These are phyloP conservation scores for Cyanoderma ruficeps DNA, from an alignment of 2,113 vertebrate species.

Conservation along the genomic window DNA sequence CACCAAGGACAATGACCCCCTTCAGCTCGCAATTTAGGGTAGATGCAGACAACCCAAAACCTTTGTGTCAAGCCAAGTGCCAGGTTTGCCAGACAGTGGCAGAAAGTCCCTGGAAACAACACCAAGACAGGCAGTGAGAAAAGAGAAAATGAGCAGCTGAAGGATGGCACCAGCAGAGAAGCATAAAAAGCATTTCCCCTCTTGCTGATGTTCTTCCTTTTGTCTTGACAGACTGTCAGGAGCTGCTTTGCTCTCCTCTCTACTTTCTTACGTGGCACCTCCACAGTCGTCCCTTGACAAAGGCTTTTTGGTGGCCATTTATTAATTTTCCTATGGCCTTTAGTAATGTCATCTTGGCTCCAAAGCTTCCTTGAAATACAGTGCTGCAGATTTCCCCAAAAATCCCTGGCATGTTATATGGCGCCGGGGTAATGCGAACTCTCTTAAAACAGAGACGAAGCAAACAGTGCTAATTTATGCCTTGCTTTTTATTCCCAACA, in stretches of 20 bases:
- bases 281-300: background rate
- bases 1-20: background rate
- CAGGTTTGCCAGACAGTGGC: background rate
- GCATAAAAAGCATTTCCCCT: background rate
- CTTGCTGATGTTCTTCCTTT: background rate
- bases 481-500: constrained; percentile 61
- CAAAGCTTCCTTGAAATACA: constrained; percentile 45
- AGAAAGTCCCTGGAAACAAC: background rate
- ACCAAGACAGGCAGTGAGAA: background rate
- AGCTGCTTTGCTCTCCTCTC: background rate
- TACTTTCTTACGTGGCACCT: background rate
- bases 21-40: background rate
- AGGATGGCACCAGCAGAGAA: background rate
- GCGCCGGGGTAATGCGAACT: background rate
- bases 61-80: background rate
- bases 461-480: constrained; percentile 67
- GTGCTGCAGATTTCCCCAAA: background rate
- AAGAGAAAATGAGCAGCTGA: background rate
- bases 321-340: constrained; percentile 55
- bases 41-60: background rate
- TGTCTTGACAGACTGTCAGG: background rate
- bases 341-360: constrained; percentile 31
- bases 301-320: constrained; percentile 1
- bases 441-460: constrained; percentile 47
- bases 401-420: constrained; percentile 6